Conservation (phyloP, 2,888 invertebrate species). For the Cephus spinipes region DNA sequence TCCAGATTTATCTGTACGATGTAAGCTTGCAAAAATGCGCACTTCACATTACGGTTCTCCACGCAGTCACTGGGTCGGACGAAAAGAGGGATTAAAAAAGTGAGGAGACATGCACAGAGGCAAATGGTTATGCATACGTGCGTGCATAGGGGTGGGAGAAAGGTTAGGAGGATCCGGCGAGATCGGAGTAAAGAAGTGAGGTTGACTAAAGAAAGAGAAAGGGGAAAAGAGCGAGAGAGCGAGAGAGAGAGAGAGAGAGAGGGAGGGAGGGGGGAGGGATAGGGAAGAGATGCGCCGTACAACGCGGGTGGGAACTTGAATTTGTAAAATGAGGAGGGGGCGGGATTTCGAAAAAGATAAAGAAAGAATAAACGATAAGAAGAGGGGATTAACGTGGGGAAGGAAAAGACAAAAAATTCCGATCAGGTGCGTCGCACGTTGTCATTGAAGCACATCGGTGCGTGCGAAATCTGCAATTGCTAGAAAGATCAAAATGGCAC, state of each 20-base stretch:
- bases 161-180: conserved; percentile 19
- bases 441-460: no score
- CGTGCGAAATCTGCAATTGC: no score
- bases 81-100: conserved; percentile 2
- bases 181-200: conserved; percentile 29
- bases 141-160: no score
- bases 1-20: conserved; percentile 33
- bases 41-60: conserved; percentile 29
- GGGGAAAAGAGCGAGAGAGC: conserved; percentile 14
- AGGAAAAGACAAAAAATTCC: no score
- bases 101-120: neutral
- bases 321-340: no score
- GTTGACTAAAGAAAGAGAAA: conserved; percentile 22
- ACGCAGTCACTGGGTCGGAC: neutral
- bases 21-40: conserved; percentile 45
- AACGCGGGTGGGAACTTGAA: no score
- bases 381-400: no score
- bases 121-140: no score
- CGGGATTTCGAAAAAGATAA: no score
- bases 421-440: no score
- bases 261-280: conserved; percentile 18
- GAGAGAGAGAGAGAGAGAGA: conserved; percentile 28
- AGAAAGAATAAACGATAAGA: no score
- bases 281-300: neutral
- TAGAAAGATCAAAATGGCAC: no score